A percentile compares a stretch with the other conserved stretches of the same genome.
Conservation (phyloP, 2,888 invertebrate species). For the Xestia sexstrigata region DNA sequence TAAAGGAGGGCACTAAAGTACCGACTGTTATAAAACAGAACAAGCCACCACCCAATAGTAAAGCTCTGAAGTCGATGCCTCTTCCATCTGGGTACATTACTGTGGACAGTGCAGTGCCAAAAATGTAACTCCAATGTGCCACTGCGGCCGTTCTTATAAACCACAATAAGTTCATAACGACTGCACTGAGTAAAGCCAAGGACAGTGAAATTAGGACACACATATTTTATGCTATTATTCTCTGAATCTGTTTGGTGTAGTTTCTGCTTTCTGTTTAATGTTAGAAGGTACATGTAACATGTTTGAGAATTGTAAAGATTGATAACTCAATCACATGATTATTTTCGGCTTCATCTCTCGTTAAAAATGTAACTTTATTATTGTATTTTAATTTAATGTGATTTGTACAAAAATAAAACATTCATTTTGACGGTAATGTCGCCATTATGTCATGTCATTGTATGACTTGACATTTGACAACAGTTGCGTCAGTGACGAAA, state of each 20-base stretch:
- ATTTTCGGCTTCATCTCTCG: not conserved
- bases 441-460: too few relatives aligned
- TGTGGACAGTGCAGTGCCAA: constrained; percentile 75
- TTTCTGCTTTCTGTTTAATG: not conserved
- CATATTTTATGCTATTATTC: constrained; percentile 45
- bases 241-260: not conserved
- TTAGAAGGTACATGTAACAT: not conserved
- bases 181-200: constrained; percentile 62
- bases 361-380: not conserved
- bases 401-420: not conserved
- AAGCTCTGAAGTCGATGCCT: constrained; percentile 42
- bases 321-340: not conserved
- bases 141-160: constrained; percentile 74
- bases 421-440: constrained; percentile 13
- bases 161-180: constrained; percentile 73
- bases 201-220: constrained; percentile 68
- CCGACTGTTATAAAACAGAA: constrained; percentile 74
- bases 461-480: constrained; percentile 1
- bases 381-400: not conserved
- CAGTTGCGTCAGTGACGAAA: not conserved
- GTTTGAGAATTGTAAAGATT: not conserved
- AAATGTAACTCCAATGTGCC: constrained; percentile 80
- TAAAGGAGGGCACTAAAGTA: constrained; percentile 71
- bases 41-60: constrained; percentile 69
- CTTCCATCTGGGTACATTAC: constrained; percentile 45